A percentile compares a stretch with the other conserved stretches of the same genome.
These are phyloP conservation scores for Dasyornis broadbenti DNA, from an alignment of 2,113 vertebrate species.

Conservation along the genomic window DNA sequence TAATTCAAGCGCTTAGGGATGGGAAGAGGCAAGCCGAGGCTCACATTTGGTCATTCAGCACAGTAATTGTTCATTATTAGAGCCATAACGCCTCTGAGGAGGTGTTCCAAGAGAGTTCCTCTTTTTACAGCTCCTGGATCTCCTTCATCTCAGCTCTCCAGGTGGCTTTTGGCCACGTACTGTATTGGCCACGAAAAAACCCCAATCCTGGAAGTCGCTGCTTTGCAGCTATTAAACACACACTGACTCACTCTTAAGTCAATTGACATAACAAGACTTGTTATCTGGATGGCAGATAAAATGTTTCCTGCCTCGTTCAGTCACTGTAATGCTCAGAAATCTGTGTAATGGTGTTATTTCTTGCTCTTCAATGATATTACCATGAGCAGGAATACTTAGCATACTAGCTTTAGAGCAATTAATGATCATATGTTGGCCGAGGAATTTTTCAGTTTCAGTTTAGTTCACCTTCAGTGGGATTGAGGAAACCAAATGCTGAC, in stretches of 20 bases:
- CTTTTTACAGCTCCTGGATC: not conserved
- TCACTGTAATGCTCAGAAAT: not conserved
- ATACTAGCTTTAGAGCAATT: not conserved
- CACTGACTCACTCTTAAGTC: not conserved
- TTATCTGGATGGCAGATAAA: not conserved
- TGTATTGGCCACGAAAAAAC: not conserved
- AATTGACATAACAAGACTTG: not conserved
- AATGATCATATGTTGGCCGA: not conserved
- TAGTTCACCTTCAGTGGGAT: not conserved
- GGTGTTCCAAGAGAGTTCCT: not conserved
- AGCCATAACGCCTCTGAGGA: not conserved
- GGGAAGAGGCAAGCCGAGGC: fast-evolving
- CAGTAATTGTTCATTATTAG: not conserved
- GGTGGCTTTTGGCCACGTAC: not conserved
- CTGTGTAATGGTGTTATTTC: not conserved
- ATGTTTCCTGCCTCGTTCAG: fast-evolving
- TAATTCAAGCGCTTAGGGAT: fast-evolving
- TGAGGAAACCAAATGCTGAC: not conserved
- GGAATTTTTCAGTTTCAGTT: not conserved
- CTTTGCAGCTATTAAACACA: not conserved
- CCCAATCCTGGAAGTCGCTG: not conserved
- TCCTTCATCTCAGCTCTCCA: not conserved
- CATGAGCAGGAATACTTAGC: not conserved
- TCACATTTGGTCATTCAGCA: not conserved
- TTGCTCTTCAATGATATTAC: not conserved